These are phyloP conservation scores for Seira musarum DNA, from an alignment of 2,888 invertebrate genomes.

Conservation along the genomic window DNA sequence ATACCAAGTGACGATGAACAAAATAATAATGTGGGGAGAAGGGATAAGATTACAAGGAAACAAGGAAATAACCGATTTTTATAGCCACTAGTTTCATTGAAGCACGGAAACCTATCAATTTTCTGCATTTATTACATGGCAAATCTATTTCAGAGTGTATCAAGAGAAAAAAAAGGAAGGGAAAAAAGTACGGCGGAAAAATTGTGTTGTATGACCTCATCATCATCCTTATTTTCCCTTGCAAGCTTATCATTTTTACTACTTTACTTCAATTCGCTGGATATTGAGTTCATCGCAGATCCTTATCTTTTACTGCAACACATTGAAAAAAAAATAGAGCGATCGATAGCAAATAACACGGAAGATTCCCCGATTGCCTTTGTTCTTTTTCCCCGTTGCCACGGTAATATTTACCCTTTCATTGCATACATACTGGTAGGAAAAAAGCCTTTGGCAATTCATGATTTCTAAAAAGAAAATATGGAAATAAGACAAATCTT, in stretches of 20 bases:
- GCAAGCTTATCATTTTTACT: slow-evolving; percentile 2
- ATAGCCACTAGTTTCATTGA: slow-evolving; percentile 19
- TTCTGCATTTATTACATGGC: slow-evolving; percentile 17
- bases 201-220: slow-evolving; percentile 35
- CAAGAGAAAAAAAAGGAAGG: neutral
- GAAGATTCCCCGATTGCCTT: slow-evolving; percentile 7
- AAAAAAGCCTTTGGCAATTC: slow-evolving; percentile 13
- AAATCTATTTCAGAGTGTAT: slow-evolving; percentile 15
- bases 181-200: neutral
- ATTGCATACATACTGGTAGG: neutral
- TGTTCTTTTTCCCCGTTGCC: neutral
- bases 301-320: neutral
- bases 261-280: slow-evolving; percentile 2
- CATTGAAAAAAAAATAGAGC: neutral
- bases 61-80: slow-evolving; percentile 21
- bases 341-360: slow-evolving; percentile 18
- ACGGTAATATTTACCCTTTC: slow-evolving; percentile 9
- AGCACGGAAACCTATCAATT: slow-evolving; percentile 20
- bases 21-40: slow-evolving; percentile 15
- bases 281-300: slow-evolving; percentile 5
- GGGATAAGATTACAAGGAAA: slow-evolving; percentile 12
- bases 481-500: slow-evolving; percentile 4
- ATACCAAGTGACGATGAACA: slow-evolving; percentile 10
- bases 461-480: slow-evolving; percentile 4
- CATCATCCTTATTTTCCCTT: slow-evolving; percentile 22